These are phyloP conservation scores for Botrylloides violaceus DNA, from an alignment of 23 tunicate genomes.

Conservation along the genomic window DNA sequence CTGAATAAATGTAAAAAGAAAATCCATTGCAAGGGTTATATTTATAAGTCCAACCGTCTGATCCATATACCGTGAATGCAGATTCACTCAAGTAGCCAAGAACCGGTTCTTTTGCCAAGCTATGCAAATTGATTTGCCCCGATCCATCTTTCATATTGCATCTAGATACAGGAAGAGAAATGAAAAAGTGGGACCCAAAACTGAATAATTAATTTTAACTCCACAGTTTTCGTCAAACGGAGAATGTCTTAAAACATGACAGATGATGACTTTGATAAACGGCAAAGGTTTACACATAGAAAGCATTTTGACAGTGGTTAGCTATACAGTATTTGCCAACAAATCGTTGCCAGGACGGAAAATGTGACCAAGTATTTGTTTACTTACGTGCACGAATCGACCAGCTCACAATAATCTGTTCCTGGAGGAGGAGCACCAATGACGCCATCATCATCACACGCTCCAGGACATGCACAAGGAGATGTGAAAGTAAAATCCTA, in stretches of 20 bases:
- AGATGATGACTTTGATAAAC: too few relatives aligned
- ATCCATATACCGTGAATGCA: constrained; percentile 5
- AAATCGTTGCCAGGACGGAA: too few relatives aligned
- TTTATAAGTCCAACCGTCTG: constrained; percentile 31
- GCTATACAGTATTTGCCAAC: too few relatives aligned
- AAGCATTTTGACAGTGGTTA: too few relatives aligned
- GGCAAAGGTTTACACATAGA: too few relatives aligned
- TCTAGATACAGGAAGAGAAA: constrained; percentile 31
- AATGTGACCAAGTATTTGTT: neutral
- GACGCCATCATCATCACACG: constrained; percentile 31
- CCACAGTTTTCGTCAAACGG: too few relatives aligned
- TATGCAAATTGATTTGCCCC: constrained; percentile 39
- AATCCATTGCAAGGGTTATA: constrained; percentile 81
- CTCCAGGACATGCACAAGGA: constrained; percentile 36
- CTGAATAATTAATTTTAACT: too few relatives aligned
- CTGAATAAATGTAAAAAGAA: constrained; percentile 13
- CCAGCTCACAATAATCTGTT: too few relatives aligned
- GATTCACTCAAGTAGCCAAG: neutral
- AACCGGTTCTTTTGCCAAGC: constrained; percentile 12
- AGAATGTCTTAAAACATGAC: too few relatives aligned
- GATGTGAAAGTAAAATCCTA: constrained; percentile 25
- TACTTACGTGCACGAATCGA: constrained; percentile 20
- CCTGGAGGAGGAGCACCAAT: constrained; percentile 14
- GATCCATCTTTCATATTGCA: constrained; percentile 62
- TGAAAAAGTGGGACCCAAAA: too few relatives aligned